These are phyloP conservation scores for Zaprionus bogoriensis DNA, from an alignment of 2,888 invertebrate species.

Conservation along the genomic window DNA sequence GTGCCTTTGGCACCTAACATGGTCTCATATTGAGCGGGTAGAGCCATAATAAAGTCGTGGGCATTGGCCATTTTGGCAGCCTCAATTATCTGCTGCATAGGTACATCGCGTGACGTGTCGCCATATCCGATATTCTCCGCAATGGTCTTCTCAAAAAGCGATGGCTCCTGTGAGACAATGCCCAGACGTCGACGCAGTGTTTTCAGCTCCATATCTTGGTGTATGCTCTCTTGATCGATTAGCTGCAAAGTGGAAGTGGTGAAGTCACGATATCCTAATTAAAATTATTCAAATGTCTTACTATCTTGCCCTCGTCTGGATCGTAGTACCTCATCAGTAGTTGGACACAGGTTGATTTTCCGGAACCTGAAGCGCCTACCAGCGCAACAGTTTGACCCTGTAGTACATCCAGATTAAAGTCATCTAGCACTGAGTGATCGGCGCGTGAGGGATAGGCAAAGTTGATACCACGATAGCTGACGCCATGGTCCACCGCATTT, in stretches of 20 bases:
- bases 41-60: slow-evolving; percentile 90
- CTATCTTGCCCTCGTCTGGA: slow-evolving; percentile 86
- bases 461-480: slow-evolving; percentile 86
- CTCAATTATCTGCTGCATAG: slow-evolving; percentile 88
- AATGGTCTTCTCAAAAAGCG: slow-evolving; percentile 93
- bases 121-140: slow-evolving; percentile 96
- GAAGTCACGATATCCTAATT: too few relatives aligned
- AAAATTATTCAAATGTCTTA: too few relatives aligned
- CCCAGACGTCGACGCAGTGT: slow-evolving; percentile 90
- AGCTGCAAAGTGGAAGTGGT: too few relatives aligned
- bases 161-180: slow-evolving; percentile 95
- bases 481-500: slow-evolving; percentile 61
- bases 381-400: slow-evolving; percentile 89
- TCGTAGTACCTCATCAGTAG: slow-evolving; percentile 91
- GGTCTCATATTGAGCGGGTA: slow-evolving; percentile 90
- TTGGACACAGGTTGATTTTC: slow-evolving; percentile 92
- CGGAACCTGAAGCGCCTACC: slow-evolving; percentile 90
- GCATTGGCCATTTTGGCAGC: slow-evolving; percentile 93
- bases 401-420: slow-evolving; percentile 86
- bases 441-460: slow-evolving; percentile 92
- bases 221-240: slow-evolving; percentile 84
- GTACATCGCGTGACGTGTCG: slow-evolving; percentile 87
- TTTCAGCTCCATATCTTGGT: slow-evolving; percentile 84
- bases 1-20: slow-evolving; percentile 89
- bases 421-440: slow-evolving; percentile 88